Evolutionary conservation across 2,113 vertebrate genomes (phyloP), one percentile per base, ranked within the genome.

Genomic region (Circaetus cinerascens): DNA sequence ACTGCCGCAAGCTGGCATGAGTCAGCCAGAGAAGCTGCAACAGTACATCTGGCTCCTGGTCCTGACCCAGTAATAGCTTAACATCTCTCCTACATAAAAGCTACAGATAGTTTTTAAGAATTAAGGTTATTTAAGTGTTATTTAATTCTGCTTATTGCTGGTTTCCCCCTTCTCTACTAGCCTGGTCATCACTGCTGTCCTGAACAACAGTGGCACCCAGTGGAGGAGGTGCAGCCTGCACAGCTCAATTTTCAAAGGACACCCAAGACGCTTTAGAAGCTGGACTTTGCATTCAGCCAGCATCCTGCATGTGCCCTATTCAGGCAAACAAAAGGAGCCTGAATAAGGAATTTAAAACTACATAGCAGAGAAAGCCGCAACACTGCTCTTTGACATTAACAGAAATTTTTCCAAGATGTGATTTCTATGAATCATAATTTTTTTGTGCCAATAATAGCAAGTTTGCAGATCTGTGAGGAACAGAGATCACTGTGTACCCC

Each of bases 161-260:
- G 20, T 34, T 84, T 62, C 17, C 38, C 41, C 32, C 12, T 69
- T 59, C 38, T 14, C 36, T 17, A 10, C 32, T 6, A 56, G 26
- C 30, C 29, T 20, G 63, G 50, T 10, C 50, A 40, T 9, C 22
- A 1, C 25, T 51, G 63, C 88, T 93, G 56, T 25, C 80, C 92
- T 94, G 76, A 81, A 45, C 95, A 94, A 96, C 92, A 95, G 76
- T 66, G 93, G 91, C 96, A 95, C 94, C 95, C 90, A 93, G 93
- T 90, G 96, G 93, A 91, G 16, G 30, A 95, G 26, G 25, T 9
- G 71, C 80, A 82, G 76, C 46, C 56, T 93, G 63, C 94, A 84
- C 41, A 23, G 20, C 1, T 69, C 55, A 4, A 0, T 25, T 56
- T 56, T 23, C 50, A 17, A 17, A 90, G 84, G 25, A 48, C 36